These are phyloP conservation scores for Dromococcyx pavoninus DNA, from an alignment of 2,797 vertebrate species.

Conservation along the genomic window DNA sequence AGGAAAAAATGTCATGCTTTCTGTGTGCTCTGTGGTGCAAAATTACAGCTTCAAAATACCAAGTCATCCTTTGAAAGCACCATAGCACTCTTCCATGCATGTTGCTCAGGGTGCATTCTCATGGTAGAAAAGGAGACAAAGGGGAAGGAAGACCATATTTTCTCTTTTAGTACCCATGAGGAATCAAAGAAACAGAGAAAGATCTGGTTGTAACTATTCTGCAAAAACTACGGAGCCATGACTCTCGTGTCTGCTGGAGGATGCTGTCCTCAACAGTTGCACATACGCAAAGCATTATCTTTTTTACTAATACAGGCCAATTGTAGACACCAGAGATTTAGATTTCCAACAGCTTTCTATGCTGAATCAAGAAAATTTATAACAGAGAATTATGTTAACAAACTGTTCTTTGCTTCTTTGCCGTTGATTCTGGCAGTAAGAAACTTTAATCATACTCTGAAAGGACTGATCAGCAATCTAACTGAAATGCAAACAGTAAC, in stretches of 20 bases:
- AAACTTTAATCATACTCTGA: not conserved
- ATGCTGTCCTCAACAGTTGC: not conserved
- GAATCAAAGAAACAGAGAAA: not conserved
- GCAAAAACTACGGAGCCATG: not conserved
- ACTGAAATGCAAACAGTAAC: not conserved
- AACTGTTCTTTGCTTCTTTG: not conserved
- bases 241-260: not conserved
- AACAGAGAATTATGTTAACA: not conserved
- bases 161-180: not conserved
- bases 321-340: not conserved
- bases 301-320: not conserved
- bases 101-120: not conserved
- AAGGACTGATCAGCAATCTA: not conserved
- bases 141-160: not conserved
- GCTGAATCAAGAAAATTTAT: not conserved
- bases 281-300: not conserved
- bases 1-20: not conserved
- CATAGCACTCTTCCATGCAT: not conserved
- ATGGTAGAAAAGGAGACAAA: not conserved
- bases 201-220: not conserved
- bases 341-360: not conserved
- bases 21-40: not conserved
- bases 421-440: not conserved
- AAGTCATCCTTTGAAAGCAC: not conserved
- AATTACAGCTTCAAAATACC: not conserved